phyloP scores from a whole-genome alignment of 2,797 vertebrate species.

The Centroberyx gerrardi region DNA sequence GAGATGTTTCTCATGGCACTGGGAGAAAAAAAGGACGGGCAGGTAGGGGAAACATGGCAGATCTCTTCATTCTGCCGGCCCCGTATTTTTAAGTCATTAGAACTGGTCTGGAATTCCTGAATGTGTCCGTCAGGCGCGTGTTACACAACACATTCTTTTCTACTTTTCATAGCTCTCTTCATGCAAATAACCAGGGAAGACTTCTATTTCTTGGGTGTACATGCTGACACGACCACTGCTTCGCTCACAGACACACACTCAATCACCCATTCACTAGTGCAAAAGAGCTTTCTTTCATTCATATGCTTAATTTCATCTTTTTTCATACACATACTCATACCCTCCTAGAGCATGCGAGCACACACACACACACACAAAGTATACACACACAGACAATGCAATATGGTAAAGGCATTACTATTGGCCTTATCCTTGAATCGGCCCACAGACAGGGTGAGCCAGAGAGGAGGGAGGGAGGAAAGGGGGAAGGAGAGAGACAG shows the following conservation, averaged over 20 bases:
- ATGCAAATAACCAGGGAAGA: slow-evolving; percentile 61
- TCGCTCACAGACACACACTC: slow-evolving; percentile 26
- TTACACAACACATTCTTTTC: slow-evolving; percentile 82
- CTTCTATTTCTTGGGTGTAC: slow-evolving; percentile 38
- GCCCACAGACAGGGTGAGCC: slow-evolving; percentile 32
- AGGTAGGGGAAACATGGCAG: slow-evolving; percentile 79
- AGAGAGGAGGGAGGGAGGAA: slow-evolving; percentile 30
- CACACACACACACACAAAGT: background rate
- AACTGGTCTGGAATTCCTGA: slow-evolving; percentile 80
- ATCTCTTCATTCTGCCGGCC: slow-evolving; percentile 79
- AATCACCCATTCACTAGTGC: slow-evolving; percentile 24
- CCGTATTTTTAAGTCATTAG: slow-evolving; percentile 88
- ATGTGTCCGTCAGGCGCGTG: slow-evolving; percentile 63
- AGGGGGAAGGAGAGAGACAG: slow-evolving; percentile 9
- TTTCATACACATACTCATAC: slow-evolving; percentile 32
- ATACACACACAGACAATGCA: slow-evolving; percentile 29
- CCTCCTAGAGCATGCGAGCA: slow-evolving; percentile 8
- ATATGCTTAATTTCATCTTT: slow-evolving; percentile 26
- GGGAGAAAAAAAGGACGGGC: slow-evolving; percentile 61
- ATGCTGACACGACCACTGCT: slow-evolving; percentile 14
- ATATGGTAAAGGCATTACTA: slow-evolving; percentile 77
- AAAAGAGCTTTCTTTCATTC: slow-evolving; percentile 16
- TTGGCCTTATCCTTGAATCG: slow-evolving; percentile 56
- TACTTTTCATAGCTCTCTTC: slow-evolving; percentile 68
- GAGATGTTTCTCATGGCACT: slow-evolving; percentile 68